Evolutionary conservation across 2,888 invertebrate species (phyloP), one percentile per base, ranked within the genome.

Genomic region (Tinea semifulvella): DNA sequence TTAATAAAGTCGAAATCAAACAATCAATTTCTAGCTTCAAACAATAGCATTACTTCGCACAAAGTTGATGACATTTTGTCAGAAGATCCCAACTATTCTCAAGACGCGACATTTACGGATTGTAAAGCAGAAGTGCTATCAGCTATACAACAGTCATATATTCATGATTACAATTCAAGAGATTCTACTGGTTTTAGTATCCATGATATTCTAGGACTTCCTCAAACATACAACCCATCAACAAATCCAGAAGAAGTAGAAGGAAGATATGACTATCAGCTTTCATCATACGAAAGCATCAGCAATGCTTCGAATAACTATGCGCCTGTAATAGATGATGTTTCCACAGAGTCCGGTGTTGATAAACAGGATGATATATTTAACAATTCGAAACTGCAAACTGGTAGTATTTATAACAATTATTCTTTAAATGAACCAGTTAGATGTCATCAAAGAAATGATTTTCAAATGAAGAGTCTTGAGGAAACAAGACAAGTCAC

Each of bases 161-260:
- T 61, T 1, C 80, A 76, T 56, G 82, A 82, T 50, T 80, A 75
- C 35, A 81, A 80, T 48, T 81, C 82, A 2, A 68, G 79, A 53
- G 82, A 82, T 50, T 80, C 81, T 0, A 71, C 68, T 1, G 73
- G 76, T 27, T 82, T 82, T 51, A 82, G 74, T 46, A 82, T 82
- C 44, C 82, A 82, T 42, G 82, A 81, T 39, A 82, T 82, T 38
- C 68, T 82, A 18, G 81, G 81, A 3, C 52, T 81, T 1, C 68
- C 76, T 18, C 80, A 80, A 47, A 54, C 71, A 0, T 80, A 74
- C 44, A 65, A 58, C 45, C 49, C 60, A 18, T 45, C 50, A 2
- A 60, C 53, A 45, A 28, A 48, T 45, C 69, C 68, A 50, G 72
- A 70, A 18, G 60, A 61, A 2, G 50, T 70, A 42, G 68, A 68